phyloP scores from a whole-genome alignment of 92 coral and sea anemone genomes.

The Pocillopora meandrina region DNA sequence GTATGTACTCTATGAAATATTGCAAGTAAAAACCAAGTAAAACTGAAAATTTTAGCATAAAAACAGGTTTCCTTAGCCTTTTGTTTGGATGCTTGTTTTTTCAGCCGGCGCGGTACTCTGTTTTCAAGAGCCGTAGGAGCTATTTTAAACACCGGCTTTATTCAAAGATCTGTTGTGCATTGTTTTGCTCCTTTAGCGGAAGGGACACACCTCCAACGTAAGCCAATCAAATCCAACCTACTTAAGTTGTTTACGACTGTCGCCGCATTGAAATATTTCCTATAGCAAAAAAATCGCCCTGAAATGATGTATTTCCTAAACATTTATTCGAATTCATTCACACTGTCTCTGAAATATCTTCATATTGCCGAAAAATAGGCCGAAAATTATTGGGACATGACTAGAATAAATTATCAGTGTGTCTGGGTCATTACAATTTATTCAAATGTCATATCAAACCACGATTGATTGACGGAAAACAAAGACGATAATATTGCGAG shows the following conservation, averaged over 20 bases:
- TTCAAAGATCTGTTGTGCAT: slow-evolving; percentile 11
- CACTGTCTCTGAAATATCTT: too few relatives aligned
- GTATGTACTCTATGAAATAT: background rate
- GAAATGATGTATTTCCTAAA: background rate
- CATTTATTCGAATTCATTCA: background rate
- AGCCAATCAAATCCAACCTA: slow-evolving; percentile 17
- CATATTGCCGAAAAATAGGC: slow-evolving; percentile 13
- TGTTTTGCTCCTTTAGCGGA: slow-evolving; percentile 18
- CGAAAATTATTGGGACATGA: slow-evolving; percentile 35
- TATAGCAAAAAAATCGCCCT: background rate
- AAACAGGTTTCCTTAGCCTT: background rate
- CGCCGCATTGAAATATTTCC: slow-evolving; percentile 11
- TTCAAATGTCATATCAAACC: slow-evolving; percentile 17
- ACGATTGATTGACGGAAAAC: slow-evolving; percentile 16
- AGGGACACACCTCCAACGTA: slow-evolving; percentile 23
- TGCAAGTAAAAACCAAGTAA: background rate
- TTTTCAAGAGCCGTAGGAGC: slow-evolving; percentile 7
- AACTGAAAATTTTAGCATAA: background rate
- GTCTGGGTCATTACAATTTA: slow-evolving; percentile 31
- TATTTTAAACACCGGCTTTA: slow-evolving; percentile 32
- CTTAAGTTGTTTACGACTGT: slow-evolving; percentile 38
- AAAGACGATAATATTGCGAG: slow-evolving; percentile 18
- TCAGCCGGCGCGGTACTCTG: slow-evolving; percentile 18
- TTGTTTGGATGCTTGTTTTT: background rate
- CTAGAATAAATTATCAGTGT: slow-evolving; percentile 27